Base-by-base conservation (phyloP, 2,797 vertebrate species). In the Micropoecilia bifurca region DNA sequence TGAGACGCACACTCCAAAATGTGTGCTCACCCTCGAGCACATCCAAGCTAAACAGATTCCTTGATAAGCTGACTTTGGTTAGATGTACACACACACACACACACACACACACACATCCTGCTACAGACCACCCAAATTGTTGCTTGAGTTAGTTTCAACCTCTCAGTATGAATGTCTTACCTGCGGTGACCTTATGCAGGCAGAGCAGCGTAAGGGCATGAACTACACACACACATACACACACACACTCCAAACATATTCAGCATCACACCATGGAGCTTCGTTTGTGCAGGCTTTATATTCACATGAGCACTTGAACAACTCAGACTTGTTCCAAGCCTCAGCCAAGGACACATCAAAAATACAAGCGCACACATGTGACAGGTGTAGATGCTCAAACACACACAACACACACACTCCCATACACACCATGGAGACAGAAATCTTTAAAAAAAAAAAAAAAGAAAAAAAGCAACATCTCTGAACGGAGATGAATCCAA, bases 331-430 rank as follows among this genome's bases (percentile, higher is more conserved):
- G 88, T 87, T 87, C 73, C 80, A 83, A 83, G 81, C 88, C 83
- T 91, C 89, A 86, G 91, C 90, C 89, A 93, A 93, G 90, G 90
- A 93, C 88, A 91, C 88, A 90, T 76, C 43, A 53, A 78, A 80
- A 55, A 78, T 36, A 47, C 57, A 75, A 10, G 74, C 22, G 39
- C 50, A 63, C 43, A 71, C 77, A 93, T 88, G 92, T 79, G 78
- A 94, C 73, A 76, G 79, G 91, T 80, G 28, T 55, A 75, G 36
- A 43, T 59, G 16, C 73, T 43, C 36, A 55, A 39, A 74, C 50
- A 74, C 36, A 33, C 43, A 57, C 74, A 74, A 7, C 22, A 50
- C 48, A 50, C 18, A 50, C 48, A 50, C 48, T 50, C 48, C 20
- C 47, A 50, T n/a, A 25, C 36, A 74, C 73, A 74, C 25, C 77